Percentiles rank a stretch among this genome's conserved stretches.
Conservation (phyloP, 2,888 invertebrate species). For the Adineta ricciae region DNA sequence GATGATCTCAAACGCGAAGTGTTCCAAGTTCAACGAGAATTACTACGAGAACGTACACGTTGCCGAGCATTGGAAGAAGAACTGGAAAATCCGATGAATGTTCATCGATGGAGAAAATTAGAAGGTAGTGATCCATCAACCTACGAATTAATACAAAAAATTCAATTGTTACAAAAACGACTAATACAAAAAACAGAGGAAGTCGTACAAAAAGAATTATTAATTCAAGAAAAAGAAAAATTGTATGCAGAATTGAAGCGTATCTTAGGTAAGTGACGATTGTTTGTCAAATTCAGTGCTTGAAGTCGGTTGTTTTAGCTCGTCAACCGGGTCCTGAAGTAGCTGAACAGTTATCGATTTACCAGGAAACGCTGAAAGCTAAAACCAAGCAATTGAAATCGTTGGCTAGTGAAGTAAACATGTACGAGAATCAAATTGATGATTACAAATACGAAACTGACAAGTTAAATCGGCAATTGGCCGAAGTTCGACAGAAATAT, state of each 20-base stretch:
- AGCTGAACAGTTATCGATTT: conserved; percentile 54
- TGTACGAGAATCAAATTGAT: conserved; percentile 62
- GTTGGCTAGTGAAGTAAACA: conserved; percentile 61
- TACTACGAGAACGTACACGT: conserved; percentile 68
- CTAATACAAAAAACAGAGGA: conserved; percentile 59
- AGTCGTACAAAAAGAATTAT: conserved; percentile 56
- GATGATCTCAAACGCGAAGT: conserved; percentile 68
- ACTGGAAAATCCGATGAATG: conserved; percentile 74
- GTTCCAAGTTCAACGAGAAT: conserved; percentile 68
- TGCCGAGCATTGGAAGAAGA: conserved; percentile 76
- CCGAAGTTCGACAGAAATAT: conserved; percentile 62
- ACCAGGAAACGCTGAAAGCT: conserved; percentile 50
- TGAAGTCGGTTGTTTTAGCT: conserved; percentile 46
- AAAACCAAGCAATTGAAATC: conserved; percentile 52
- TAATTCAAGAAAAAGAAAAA: conserved; percentile 63
- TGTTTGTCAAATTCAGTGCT: too few relatives aligned
- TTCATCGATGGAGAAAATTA: conserved; percentile 80
- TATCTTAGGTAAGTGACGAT: conserved; percentile 51
- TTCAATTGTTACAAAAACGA: conserved; percentile 71
- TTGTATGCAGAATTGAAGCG: conserved; percentile 63
- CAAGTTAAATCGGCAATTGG: conserved; percentile 58
- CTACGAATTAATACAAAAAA: conserved; percentile 68
- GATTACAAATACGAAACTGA: conserved; percentile 64
- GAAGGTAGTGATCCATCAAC: conserved; percentile 68
- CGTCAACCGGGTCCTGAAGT: conserved; percentile 67